These are phyloP conservation scores for Macrostomum lignano DNA, from an alignment of 1,140 invertebrate genomes.

Conservation along the genomic window DNA sequence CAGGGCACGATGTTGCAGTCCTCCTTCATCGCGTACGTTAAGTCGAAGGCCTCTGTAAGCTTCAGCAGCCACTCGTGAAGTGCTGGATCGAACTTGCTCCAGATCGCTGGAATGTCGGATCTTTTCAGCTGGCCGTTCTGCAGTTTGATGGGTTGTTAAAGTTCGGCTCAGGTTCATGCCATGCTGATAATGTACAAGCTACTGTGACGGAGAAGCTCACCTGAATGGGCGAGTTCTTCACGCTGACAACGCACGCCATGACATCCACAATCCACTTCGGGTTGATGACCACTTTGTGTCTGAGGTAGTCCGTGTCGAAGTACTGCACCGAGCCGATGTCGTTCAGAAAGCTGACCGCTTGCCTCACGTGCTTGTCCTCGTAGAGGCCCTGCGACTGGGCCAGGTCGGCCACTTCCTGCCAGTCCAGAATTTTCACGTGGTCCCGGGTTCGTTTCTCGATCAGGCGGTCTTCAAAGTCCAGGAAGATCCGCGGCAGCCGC, in stretches of 20 bases:
- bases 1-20: slow-evolving; percentile 21
- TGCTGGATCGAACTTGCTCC: slow-evolving; percentile 13
- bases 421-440: slow-evolving; percentile 15
- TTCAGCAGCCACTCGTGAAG: slow-evolving; percentile 21
- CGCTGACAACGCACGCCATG: slow-evolving; percentile 23
- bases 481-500: too few relatives aligned
- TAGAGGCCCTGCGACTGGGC: slow-evolving; percentile 16
- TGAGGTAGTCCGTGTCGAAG: slow-evolving; percentile 19
- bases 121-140: slow-evolving; percentile 18
- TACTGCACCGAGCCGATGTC: slow-evolving; percentile 23
- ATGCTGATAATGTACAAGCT: not conserved
- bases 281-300: slow-evolving; percentile 18
- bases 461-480: too few relatives aligned
- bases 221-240: slow-evolving; percentile 16
- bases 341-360: slow-evolving; percentile 20
- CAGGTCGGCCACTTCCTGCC: slow-evolving; percentile 11
- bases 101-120: slow-evolving; percentile 15
- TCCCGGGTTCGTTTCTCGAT: too few relatives aligned
- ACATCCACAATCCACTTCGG: slow-evolving; percentile 27
- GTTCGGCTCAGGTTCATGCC: too few relatives aligned
- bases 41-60: slow-evolving; percentile 24
- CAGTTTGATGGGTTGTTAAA: too few relatives aligned
- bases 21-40: slow-evolving; percentile 19
- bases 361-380: slow-evolving; percentile 16
- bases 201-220: slow-evolving; percentile 7